phyloP scores from a whole-genome alignment of 2,113 vertebrate genomes.

The Dipodomys spectabilis region DNA sequence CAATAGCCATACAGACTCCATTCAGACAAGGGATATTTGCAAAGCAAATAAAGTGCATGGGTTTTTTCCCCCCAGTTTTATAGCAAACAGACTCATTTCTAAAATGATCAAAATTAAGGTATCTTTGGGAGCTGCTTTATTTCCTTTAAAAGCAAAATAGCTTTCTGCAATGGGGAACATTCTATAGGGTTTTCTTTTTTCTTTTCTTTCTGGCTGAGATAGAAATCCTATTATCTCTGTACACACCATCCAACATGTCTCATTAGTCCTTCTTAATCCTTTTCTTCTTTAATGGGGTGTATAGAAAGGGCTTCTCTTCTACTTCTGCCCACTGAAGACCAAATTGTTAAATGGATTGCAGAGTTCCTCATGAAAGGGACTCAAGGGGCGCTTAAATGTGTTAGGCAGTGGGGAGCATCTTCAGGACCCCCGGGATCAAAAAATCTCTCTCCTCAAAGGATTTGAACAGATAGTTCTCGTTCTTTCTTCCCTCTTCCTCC shows the following conservation, averaged over 20 bases:
- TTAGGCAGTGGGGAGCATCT: no score
- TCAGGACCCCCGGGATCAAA: not conserved
- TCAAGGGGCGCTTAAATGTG: not conserved
- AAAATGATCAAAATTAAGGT: not conserved
- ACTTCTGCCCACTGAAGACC: not conserved
- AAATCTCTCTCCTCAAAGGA: not conserved
- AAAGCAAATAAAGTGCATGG: not conserved
- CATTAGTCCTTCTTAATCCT: not conserved
- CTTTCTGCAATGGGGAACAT: not conserved
- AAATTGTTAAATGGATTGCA: not conserved
- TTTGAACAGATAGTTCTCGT: not conserved
- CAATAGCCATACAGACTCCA: not conserved
- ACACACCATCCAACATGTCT: not conserved
- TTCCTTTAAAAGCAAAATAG: not conserved
- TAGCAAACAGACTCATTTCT: not conserved
- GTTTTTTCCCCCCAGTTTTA: not conserved
- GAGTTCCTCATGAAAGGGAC: not conserved
- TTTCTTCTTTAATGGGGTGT: not conserved
- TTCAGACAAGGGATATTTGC: not conserved
- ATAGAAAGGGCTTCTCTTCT: not conserved
- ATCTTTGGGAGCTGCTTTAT: not conserved
- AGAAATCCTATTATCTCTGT: not conserved
- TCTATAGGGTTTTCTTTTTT: not conserved
- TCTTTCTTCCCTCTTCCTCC: not conserved
- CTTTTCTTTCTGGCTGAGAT: not conserved